Percentiles rank a stretch among this genome's conserved stretches.
Conservation (phyloP, 2,888 invertebrate genomes). For the Diloba caeruleocephala region DNA sequence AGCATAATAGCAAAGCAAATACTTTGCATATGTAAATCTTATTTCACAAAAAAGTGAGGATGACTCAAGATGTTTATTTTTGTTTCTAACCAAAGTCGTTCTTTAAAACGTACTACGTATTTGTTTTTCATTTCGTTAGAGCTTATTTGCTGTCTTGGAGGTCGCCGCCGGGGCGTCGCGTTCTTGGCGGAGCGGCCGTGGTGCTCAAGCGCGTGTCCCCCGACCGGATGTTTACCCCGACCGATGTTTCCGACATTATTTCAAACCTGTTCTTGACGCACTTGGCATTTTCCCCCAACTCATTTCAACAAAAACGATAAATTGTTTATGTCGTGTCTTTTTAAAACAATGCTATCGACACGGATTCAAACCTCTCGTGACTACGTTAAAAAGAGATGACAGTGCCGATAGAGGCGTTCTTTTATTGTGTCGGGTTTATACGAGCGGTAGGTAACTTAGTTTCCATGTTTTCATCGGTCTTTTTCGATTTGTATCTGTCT, state of each 20-base stretch:
- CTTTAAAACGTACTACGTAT: slow-evolving; percentile 53
- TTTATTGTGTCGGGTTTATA: slow-evolving; percentile 67
- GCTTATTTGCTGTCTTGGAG: slow-evolving; percentile 61
- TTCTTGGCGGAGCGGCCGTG: slow-evolving; percentile 6
- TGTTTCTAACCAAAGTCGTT: slow-evolving; percentile 33
- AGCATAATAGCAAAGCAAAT: slow-evolving; percentile 8
- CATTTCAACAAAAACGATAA: slow-evolving; percentile 63
- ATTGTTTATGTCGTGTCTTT: slow-evolving; percentile 65
- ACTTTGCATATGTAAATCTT: slow-evolving; percentile 6
- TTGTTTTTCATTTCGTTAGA: slow-evolving; percentile 67
- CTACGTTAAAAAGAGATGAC: slow-evolving; percentile 67
- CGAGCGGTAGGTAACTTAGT: slow-evolving; percentile 65
- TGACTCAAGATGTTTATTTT: slow-evolving; percentile 35
- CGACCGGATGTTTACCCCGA: slow-evolving; percentile 66
- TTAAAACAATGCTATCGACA: slow-evolving; percentile 57
- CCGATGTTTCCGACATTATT: slow-evolving; percentile 64
- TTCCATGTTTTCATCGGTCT: slow-evolving; percentile 61
- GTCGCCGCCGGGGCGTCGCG: slow-evolving; percentile 22
- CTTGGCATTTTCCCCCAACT: slow-evolving; percentile 63
- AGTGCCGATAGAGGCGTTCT: slow-evolving; percentile 56
- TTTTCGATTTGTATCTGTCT: slow-evolving; percentile 64
- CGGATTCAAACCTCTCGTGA: slow-evolving; percentile 54
- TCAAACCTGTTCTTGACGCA: slow-evolving; percentile 65
- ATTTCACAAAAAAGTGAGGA: slow-evolving; percentile 18
- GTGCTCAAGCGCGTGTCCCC: slow-evolving; percentile 16